Evolutionary conservation across 1,140 invertebrate species (phyloP).

Genomic region (Drosophila tani): DNA sequence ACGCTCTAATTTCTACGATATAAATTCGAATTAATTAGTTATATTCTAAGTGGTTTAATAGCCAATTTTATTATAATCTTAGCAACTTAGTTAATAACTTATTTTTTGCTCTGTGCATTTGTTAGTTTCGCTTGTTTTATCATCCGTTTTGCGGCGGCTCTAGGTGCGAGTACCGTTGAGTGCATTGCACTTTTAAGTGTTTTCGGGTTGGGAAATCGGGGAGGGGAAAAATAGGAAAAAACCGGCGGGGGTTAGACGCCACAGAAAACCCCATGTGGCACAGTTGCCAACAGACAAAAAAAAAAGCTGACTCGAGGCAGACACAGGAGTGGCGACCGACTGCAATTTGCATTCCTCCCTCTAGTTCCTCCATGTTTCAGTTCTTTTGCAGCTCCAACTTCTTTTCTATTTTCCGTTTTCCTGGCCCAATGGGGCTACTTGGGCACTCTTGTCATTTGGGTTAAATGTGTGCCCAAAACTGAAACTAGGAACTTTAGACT

Average conservation of each 20-base stretch:
- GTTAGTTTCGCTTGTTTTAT: constrained; percentile 41
- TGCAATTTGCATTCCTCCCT: constrained; percentile 49
- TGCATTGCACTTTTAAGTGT: constrained; percentile 77
- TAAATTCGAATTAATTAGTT: too few relatives aligned
- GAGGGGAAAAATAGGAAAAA: background rate
- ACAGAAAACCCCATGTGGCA: constrained; percentile 58
- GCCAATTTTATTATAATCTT: background rate
- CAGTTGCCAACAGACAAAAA: constrained; percentile 37
- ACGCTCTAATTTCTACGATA: too few relatives aligned
- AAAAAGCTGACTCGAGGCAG: constrained; percentile 8
- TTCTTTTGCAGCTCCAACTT: constrained; percentile 33
- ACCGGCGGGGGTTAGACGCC: constrained; percentile 19
- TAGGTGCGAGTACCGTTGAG: constrained; percentile 64
- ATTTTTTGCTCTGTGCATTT: constrained; percentile 25
- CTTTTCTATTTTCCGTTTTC: constrained; percentile 19
- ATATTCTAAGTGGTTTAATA: too few relatives aligned
- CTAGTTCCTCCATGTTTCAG: constrained; percentile 24
- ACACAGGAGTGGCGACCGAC: constrained; percentile 40
- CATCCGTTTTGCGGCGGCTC: constrained; percentile 38
- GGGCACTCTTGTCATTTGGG: constrained; percentile 54
- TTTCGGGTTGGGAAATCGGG: constrained; percentile 42
- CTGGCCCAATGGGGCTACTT: constrained; percentile 49
- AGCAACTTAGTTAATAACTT: background rate
- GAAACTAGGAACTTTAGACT: background rate
- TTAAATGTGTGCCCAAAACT: constrained; percentile 39